phyloP scores from a whole-genome alignment of 2,888 invertebrate genomes.

The Margaritifera margaritifera region DNA sequence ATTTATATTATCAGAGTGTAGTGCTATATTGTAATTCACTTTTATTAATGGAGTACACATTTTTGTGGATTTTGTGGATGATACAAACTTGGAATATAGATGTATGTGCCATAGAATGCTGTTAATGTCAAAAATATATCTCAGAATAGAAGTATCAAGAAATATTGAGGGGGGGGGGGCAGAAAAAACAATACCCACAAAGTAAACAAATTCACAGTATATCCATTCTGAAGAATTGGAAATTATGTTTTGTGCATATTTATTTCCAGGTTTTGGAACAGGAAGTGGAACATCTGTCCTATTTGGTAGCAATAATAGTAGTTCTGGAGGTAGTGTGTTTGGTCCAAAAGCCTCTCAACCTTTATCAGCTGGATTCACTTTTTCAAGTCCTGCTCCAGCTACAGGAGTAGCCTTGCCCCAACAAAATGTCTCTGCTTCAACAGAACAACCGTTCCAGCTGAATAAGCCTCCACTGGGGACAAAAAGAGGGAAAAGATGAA shows the following conservation, averaged over 20 bases:
- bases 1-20: too few species aligned
- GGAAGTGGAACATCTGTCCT: slow-evolving; percentile 9
- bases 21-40: too few species aligned
- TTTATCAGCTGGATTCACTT: slow-evolving; percentile 27
- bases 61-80: too few species aligned
- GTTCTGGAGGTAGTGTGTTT: slow-evolving; percentile 17
- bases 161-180: too few species aligned
- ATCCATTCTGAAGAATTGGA: too few species aligned
- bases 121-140: too few species aligned
- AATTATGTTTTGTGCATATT: slow-evolving; percentile 3
- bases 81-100: too few species aligned
- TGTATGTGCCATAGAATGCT: too few species aligned
- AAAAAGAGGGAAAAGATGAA: slow-evolving; percentile 68
- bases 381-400: slow-evolving; percentile 35
- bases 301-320: slow-evolving; percentile 23
- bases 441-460: slow-evolving; percentile 66
- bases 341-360: slow-evolving; percentile 18
- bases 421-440: slow-evolving; percentile 38
- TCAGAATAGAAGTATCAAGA: too few species aligned
- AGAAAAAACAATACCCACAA: too few species aligned
- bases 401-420: slow-evolving; percentile 34
- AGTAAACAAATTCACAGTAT: too few species aligned
- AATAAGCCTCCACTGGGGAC: slow-evolving; percentile 69
- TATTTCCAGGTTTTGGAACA: slow-evolving; percentile 36
- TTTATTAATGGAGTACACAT: too few species aligned